Conservation (phyloP, 2,888 invertebrate genomes). For the Dryococelus australis region DNA sequence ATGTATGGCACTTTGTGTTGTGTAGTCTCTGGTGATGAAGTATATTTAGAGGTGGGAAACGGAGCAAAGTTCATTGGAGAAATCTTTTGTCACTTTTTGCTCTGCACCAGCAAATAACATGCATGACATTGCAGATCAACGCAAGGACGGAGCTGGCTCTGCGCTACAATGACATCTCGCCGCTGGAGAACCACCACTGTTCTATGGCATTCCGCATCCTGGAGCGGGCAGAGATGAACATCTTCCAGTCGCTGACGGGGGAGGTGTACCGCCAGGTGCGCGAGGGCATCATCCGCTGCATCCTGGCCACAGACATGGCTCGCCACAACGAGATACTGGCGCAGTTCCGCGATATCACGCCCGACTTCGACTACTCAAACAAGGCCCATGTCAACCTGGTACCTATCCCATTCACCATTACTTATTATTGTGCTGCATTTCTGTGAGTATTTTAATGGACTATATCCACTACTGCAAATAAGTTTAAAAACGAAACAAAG, state of each 20-base stretch:
- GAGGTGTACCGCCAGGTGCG: conserved; percentile 65
- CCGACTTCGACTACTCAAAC: conserved; percentile 72
- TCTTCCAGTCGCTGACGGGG: conserved; percentile 70
- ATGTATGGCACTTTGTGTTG: too few relatives aligned
- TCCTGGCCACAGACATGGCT: conserved; percentile 81
- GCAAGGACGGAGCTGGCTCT: conserved; percentile 83
- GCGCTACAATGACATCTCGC: conserved; percentile 86
- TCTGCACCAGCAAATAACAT: too few relatives aligned
- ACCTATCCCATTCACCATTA: conserved; percentile 52
- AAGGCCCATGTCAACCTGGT: conserved; percentile 77
- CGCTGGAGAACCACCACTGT: conserved; percentile 86
- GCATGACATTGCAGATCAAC: conserved; percentile 66
- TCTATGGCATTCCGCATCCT: conserved; percentile 83
- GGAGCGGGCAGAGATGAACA: conserved; percentile 81
- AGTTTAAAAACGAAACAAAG: background rate
- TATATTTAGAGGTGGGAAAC: too few relatives aligned
- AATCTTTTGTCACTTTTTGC: too few relatives aligned
- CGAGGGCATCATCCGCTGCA: conserved; percentile 81
- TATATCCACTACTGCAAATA: too few relatives aligned
- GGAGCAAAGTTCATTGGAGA: too few relatives aligned
- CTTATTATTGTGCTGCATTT: conserved; percentile 57
- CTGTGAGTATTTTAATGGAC: too few relatives aligned
- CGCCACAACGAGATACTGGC: conserved; percentile 79
- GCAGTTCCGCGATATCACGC: conserved; percentile 72
- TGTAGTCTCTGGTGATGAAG: too few relatives aligned